phyloP scores from a whole-genome alignment of 2,113 vertebrate species.

The Rhegmatorhina hoffmannsi region DNA sequence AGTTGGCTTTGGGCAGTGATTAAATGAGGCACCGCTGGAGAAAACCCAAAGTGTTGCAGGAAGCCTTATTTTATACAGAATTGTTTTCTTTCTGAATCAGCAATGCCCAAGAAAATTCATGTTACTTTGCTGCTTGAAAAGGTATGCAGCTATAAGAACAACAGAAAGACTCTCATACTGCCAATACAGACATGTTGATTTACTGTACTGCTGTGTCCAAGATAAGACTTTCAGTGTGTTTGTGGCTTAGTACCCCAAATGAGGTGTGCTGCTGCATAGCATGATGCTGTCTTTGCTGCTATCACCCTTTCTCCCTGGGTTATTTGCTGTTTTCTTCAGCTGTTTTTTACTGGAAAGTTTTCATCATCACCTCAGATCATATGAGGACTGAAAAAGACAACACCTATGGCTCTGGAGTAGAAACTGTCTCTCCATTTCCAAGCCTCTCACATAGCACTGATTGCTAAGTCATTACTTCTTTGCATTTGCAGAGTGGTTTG shows the following conservation, averaged over 20 bases:
- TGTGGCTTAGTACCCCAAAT: background rate
- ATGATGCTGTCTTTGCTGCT: background rate
- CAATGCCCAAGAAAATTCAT: background rate
- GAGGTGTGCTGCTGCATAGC: background rate
- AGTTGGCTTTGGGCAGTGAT: background rate
- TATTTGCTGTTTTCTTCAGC: background rate
- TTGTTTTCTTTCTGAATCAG: background rate
- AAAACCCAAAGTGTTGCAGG: background rate
- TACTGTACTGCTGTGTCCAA: background rate
- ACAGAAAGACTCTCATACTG: background rate
- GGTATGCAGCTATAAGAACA: background rate
- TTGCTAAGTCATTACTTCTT: background rate
- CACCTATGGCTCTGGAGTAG: background rate
- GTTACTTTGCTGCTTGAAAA: constrained; percentile 1
- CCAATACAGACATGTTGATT: background rate
- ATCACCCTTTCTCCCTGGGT: background rate
- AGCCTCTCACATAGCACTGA: rapidly evolving
- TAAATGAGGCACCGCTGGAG: background rate
- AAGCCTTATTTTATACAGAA: background rate
- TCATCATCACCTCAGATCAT: background rate
- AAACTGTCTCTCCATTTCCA: background rate
- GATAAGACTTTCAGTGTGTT: background rate
- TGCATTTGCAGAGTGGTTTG: background rate
- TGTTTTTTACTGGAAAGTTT: background rate
- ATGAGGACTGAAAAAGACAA: background rate